Evolutionary conservation across 2,113 vertebrate genomes (phyloP).

Genomic region (Probosciger aterrimus): DNA sequence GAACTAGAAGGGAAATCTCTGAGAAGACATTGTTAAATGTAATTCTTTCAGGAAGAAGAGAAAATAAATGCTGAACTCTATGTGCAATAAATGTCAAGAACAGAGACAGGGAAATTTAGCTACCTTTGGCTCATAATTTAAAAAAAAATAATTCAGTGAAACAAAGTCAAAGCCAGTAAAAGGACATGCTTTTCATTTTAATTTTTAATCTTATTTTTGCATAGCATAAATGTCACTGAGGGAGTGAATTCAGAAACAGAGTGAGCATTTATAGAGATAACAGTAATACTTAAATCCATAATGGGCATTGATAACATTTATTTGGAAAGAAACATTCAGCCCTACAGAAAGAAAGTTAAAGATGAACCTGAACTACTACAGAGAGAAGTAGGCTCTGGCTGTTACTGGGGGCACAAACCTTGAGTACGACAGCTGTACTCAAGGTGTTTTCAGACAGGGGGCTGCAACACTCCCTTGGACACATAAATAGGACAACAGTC

Average conservation of each 20-base stretch:
- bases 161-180: not conserved
- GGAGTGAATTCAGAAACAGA: not conserved
- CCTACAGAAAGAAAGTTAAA: not conserved
- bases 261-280: not conserved
- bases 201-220: not conserved
- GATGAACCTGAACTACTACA: not conserved
- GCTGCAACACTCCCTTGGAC: not conserved
- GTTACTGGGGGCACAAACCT: not conserved
- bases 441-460: not conserved
- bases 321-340: not conserved
- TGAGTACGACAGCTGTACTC: not conserved
- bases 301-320: not conserved
- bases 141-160: not conserved
- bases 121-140: not conserved
- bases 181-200: not conserved
- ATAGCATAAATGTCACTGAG: not conserved
- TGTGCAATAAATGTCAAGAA: not conserved
- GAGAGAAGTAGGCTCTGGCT: not conserved
- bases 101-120: not conserved
- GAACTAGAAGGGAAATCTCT: not conserved
- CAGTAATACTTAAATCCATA: not conserved
- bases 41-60: not conserved
- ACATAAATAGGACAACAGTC: not conserved
- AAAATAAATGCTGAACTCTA: not conserved
- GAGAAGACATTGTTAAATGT: not conserved